Evolutionary conservation across 2,797 vertebrate species (phyloP).

Genomic region (Sphenopsis melanotis): DNA sequence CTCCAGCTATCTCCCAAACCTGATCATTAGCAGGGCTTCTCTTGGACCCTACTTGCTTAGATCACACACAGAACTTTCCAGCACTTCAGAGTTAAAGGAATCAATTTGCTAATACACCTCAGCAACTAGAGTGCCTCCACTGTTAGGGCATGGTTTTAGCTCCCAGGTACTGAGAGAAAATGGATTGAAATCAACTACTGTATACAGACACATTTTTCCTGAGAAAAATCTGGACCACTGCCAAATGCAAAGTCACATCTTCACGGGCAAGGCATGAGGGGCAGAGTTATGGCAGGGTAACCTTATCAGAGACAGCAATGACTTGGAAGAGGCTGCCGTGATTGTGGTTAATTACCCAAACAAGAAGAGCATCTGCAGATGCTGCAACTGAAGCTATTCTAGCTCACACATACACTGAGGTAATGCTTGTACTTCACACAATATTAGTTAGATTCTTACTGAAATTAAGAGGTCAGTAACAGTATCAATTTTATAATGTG

Average conservation of each 20-base stretch:
- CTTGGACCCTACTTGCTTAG: neutral
- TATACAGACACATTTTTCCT: neutral
- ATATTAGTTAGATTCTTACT: neutral
- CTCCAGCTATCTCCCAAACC: neutral
- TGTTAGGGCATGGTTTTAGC: neutral
- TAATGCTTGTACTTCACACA: neutral
- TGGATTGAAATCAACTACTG: neutral
- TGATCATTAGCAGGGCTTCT: neutral
- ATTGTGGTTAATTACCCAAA: neutral
- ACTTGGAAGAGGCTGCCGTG: accelerated
- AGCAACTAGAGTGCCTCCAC: neutral
- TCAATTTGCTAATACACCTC: too few relatives aligned
- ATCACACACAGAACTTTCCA: neutral
- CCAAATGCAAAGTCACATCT: neutral
- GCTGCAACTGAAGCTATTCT: neutral
- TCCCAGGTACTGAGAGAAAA: neutral
- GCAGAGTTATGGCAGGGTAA: neutral
- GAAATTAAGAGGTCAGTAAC: neutral
- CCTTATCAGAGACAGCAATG: neutral
- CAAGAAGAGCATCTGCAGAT: neutral
- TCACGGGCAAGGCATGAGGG: neutral
- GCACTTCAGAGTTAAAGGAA: neutral
- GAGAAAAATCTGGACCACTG: neutral
- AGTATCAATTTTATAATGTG: neutral
- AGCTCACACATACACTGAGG: neutral